These are phyloP conservation scores for Mimas tiliae DNA, from an alignment of 2,888 invertebrate genomes.

Conservation along the genomic window DNA sequence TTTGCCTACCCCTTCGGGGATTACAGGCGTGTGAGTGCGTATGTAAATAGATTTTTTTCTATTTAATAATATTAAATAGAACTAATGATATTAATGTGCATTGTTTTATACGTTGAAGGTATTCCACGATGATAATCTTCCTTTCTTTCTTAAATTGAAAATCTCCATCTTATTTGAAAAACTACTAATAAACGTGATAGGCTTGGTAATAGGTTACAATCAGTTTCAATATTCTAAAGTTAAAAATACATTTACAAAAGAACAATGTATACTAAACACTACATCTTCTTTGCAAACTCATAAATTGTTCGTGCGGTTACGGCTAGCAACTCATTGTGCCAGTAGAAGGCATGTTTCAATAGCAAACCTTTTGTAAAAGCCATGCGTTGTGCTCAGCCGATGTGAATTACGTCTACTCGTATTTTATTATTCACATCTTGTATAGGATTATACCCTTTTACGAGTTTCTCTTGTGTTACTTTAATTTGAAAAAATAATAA, in stretches of 20 bases:
- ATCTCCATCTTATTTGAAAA: too few species aligned
- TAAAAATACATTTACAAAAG: not conserved
- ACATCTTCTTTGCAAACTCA: conserved; percentile 7
- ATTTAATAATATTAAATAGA: too few species aligned
- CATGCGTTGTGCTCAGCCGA: conserved; percentile 1
- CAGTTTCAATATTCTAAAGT: too few species aligned
- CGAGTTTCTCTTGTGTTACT: conserved; percentile 32
- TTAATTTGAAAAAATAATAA: conserved; percentile 29
- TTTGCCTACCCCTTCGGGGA: too few species aligned
- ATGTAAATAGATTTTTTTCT: too few species aligned
- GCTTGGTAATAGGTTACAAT: too few species aligned
- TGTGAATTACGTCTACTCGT: conserved; percentile 20
- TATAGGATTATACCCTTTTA: conserved; percentile 45
- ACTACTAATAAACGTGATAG: too few species aligned
- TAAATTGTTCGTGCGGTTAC: conserved; percentile 11
- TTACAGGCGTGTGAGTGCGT: too few species aligned
- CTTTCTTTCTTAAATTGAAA: too few species aligned
- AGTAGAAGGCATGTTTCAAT: conserved; percentile 6
- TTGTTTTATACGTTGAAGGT: too few species aligned
- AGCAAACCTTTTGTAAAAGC: conserved; percentile 1
- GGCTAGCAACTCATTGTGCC: conserved; percentile 6
- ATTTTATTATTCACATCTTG: conserved; percentile 52
- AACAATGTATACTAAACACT: conserved; percentile 9
- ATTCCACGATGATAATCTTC: too few species aligned
- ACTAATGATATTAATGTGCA: too few species aligned